Evolutionary conservation across 2,888 invertebrate genomes (phyloP), one percentile per base, ranked within the genome.

Genomic region (Acronicta leporina): DNA sequence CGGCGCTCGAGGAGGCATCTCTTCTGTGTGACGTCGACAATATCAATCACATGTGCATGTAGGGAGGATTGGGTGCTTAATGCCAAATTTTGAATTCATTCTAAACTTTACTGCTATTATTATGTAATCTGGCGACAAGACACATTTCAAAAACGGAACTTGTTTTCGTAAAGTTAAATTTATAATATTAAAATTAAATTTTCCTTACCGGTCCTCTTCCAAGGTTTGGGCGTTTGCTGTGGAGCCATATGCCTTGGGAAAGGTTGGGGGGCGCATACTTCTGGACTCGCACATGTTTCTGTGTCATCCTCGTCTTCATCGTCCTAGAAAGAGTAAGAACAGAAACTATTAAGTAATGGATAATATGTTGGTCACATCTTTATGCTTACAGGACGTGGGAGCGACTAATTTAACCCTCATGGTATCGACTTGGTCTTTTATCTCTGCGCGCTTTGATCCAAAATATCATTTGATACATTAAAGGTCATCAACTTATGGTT

Each of bases 271-370:
- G 90, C 89, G 73, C 87, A 86, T 48, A 89, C 88, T 73, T 89
- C 92, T 27, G 94, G 92, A 63, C 91, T 91, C 15, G 87, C 77
- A 75, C 91, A 94, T 54, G 90, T 89, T 77, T 94, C 94, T 58
- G 92, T 92, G 71, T 93, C 92, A 56, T 94, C 94, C 64, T 95
- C 95, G 58, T 94, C 94, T 75, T 94, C 94, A 57, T 95, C 94
- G 67, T 94, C 93, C 94, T 95, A 79, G 0, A 72, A 71, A 70
- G 38, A 77, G 40, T 65, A 52, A 1, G 0, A 20, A 2, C n/a
- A 33, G 2, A 11, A 7, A 33, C 5, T 1, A 30, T 30, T 9
- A 30, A 8, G 9, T 9, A 9, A 9, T 30, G 9, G 9, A 9
- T 9, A 30, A 30, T 30, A 5, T 0, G 9, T 30, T 30, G 9